Base-by-base conservation (phyloP, 2,888 invertebrate species). In the Apamea anceps region DNA sequence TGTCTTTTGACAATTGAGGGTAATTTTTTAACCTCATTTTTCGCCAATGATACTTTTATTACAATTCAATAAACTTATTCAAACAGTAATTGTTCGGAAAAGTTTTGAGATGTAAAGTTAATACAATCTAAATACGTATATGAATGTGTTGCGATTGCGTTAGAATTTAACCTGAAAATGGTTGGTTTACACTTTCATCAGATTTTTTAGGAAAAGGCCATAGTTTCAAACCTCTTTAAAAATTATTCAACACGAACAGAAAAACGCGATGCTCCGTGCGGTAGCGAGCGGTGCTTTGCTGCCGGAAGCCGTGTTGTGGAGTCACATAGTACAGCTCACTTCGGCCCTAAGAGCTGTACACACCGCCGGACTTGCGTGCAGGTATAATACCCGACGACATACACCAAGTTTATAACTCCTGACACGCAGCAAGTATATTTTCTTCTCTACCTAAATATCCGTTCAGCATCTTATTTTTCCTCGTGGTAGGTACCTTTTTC, bases 261-360 rank as follows among this genome's bases (percentile, higher is more conserved):
- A 98, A 95, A 98, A 98, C 93, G 98, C 98, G 78, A 98, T 99
- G 93, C 97, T 98, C 5, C 97, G 98, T 72, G 98, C 98, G 75
- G 98, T 98, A 86, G 98, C 98, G 77, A 97, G 97, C 90, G 98
- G 97, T 89, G 97, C 97, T 25, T 95, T 99, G 93, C 97, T 99
- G 85, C 98, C 99, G 0, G 99, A 99, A 94, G 98, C 98, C 63
- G 98, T 99, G 75, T 98, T 99, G 87, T 99, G 99, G 99, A 98
- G 98, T 89, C 98, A 99, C 90, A 98, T 99, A 72, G 99, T 99
- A 90, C 99, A 99, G 95, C 97, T 99, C 86, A 99, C 99, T 54
- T 99, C 99, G 6, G 99, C 99, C 0, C 97, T 99, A 87, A 97
- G 99, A 79, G 98, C 98, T 81, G 98, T 99, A 88, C 99, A 99